Evolutionary conservation across 2,888 invertebrate genomes (phyloP).

Genomic region (Hyles lineata): DNA sequence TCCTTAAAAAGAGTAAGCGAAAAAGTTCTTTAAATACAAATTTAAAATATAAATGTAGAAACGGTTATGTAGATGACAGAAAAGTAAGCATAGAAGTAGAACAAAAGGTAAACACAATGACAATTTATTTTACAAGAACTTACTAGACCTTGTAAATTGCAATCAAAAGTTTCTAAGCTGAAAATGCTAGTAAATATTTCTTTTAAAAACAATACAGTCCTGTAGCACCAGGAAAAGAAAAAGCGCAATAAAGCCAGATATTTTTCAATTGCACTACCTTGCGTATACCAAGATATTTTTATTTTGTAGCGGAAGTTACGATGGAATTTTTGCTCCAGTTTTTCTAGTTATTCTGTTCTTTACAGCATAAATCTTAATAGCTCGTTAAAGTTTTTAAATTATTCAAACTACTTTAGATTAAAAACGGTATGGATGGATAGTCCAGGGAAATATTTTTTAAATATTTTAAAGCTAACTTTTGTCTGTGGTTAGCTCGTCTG

Average conservation of each 20-base stretch:
- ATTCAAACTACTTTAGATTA: slow-evolving; percentile 3
- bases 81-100: too few species aligned
- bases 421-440: slow-evolving; percentile 1
- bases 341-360: slow-evolving; percentile 27
- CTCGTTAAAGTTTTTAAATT: slow-evolving; percentile 30
- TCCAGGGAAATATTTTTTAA: neutral
- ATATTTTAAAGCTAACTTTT: too few species aligned
- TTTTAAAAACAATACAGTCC: neutral
- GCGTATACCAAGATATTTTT: neutral
- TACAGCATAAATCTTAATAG: neutral
- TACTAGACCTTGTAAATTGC: too few species aligned
- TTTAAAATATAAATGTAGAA: too few species aligned
- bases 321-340: neutral
- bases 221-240: neutral
- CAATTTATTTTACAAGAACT: too few species aligned
- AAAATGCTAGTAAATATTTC: neutral
- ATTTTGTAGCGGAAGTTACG: neutral
- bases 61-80: too few species aligned
- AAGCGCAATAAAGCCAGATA: neutral
- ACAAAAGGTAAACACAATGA: too few species aligned
- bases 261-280: slow-evolving; percentile 17
- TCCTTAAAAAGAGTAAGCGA: too few species aligned
- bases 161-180: neutral
- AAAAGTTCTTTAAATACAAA: too few species aligned
- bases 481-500: too few species aligned